Base-by-base conservation (phyloP, 2,113 vertebrate genomes). In the Sardina pilchardus region DNA sequence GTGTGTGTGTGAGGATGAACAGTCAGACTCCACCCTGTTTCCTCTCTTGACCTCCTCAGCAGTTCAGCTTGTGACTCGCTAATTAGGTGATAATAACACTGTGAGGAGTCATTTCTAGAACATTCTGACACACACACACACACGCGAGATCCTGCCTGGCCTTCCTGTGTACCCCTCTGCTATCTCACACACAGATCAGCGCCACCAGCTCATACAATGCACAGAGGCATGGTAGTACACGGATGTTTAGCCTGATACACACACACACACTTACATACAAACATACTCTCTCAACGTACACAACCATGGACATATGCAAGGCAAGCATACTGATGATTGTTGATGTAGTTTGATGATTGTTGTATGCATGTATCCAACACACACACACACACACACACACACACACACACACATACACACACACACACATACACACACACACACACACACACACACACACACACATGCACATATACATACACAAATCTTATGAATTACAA, bases 81-180 rank as follows among this genome's bases (percentile, higher is more conserved):
- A 21, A 63, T 63, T 26, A 21, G 4, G 24, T n/a, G 56, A 53
- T 53, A 14, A 47, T 1, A 47, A 63, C 56, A n/a, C 56, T 10
- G 56, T 63, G 6, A 7, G 9, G 56, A 63, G 56, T n/a, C 21
- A 21, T 9, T 63, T 63, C 56, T 21, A 24, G 56, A 63, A 63
- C 56, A 1, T 63, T 63, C 2, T 42, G 4, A 42, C 39, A 42
- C 39, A 42, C 39, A 42, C 39, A 42, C 39, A 42, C 39, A 42
- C 39, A 42, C 1, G 4, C 39, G 39, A 42, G 39, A 42, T 2
- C 39, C 56, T 63, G 56, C n/a, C n/a, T 63, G 24, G 56, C 93
- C 94, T 96, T 96, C 95, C 95, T 96, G 93, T 94, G 34, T 88
- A 53, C 59, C 82, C 45, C 26, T 34, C 6, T 63, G 81, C 80